Conservation (phyloP, 2,888 invertebrate species). For the Plebejus anna region DNA sequence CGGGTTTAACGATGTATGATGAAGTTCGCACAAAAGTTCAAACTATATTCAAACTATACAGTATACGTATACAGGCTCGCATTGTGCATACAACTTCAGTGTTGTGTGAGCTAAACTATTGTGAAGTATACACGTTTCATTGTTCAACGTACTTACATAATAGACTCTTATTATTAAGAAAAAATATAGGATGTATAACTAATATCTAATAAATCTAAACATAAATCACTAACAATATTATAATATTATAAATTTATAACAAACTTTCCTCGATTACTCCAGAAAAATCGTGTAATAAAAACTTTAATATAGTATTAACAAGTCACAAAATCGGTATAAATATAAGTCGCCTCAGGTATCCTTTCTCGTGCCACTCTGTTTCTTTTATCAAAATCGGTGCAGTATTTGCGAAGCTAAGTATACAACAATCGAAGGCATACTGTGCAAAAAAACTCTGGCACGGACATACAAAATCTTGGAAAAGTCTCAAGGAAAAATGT, state of each 20-base stretch:
- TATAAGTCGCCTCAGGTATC: too few species aligned
- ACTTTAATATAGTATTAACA: too few species aligned
- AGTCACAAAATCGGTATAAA: too few species aligned
- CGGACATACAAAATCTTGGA: neutral
- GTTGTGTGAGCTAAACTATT: constrained; percentile 2
- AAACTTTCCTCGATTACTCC: too few species aligned
- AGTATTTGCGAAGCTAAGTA: too few species aligned
- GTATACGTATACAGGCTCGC: neutral
- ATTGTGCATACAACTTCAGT: constrained; percentile 1
- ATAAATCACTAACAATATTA: too few species aligned
- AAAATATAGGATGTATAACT: neutral
- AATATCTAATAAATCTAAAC: neutral
- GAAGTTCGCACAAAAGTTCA: constrained; percentile 5
- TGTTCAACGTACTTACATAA: neutral
- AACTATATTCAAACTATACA: constrained; percentile 11
- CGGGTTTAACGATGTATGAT: neutral
- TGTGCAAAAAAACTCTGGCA: neutral
- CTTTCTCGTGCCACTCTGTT: too few species aligned
- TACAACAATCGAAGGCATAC: too few species aligned
- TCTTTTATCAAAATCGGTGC: too few species aligned
- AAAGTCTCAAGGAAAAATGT: constrained; percentile 2
- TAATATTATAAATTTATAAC: too few species aligned
- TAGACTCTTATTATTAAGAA: neutral
- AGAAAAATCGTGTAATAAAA: too few species aligned
- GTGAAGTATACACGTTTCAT: constrained; percentile 7